Conservation (phyloP, 2,113 vertebrate genomes). For the Chaetodon auriga region DNA sequence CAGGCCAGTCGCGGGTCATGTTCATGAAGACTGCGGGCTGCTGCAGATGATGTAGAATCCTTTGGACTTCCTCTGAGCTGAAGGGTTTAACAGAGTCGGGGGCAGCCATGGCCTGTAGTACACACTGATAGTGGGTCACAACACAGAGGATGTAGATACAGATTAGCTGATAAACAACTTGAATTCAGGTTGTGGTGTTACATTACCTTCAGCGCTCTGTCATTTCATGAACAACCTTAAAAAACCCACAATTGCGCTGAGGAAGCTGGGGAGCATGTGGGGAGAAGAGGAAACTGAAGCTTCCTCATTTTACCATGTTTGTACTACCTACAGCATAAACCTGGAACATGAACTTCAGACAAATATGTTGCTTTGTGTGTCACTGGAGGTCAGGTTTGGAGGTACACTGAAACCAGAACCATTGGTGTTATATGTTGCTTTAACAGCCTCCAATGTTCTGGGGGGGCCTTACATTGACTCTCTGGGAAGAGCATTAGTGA, state of each 20-base stretch:
- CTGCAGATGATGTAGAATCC: conserved; percentile 87
- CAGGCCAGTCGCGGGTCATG: conserved; percentile 92
- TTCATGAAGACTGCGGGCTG: conserved; percentile 90
- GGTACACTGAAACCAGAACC: not conserved
- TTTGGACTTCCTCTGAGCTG: conserved; percentile 86
- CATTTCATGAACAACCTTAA: not conserved
- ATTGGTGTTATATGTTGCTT: too few relatives aligned
- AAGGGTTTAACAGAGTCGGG: conserved; percentile 86
- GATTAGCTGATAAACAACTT: conserved; percentile 2
- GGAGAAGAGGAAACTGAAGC: not conserved
- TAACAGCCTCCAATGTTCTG: too few relatives aligned
- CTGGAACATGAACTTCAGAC: not conserved
- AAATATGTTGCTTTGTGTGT: not conserved
- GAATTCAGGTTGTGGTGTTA: not conserved
- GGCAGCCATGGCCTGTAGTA: conserved; percentile 64
- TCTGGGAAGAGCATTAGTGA: too few relatives aligned
- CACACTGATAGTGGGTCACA: not conserved
- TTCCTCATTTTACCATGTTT: not conserved
- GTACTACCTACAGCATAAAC: not conserved
- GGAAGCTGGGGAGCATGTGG: not conserved
- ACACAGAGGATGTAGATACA: not conserved
- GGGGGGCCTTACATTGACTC: too few relatives aligned
- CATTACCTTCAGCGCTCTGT: not conserved
- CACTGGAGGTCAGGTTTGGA: not conserved
- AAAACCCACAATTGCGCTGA: not conserved